These are phyloP conservation scores for Balaeniceps rex DNA, from an alignment of 2,113 vertebrate species.

Conservation along the genomic window DNA sequence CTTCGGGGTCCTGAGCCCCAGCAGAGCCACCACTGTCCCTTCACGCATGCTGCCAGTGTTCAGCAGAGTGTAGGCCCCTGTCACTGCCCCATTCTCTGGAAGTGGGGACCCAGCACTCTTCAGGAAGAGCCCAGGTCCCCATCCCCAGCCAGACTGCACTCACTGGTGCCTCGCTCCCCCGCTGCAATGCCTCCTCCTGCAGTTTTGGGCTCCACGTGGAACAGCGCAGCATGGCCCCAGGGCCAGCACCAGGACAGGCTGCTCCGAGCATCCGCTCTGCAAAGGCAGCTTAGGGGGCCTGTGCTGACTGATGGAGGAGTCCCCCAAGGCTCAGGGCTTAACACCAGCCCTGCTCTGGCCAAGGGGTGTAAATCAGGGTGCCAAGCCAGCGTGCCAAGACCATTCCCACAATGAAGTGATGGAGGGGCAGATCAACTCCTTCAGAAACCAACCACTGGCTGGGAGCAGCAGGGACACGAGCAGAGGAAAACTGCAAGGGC, in stretches of 20 bases:
- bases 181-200: accelerated
- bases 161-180: accelerated
- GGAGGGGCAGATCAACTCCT: neutral
- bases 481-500: accelerated
- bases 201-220: neutral
- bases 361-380: neutral
- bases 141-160: neutral
- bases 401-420: neutral
- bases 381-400: neutral
- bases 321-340: neutral
- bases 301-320: neutral
- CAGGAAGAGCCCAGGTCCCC: neutral
- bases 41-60: accelerated
- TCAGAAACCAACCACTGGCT: neutral
- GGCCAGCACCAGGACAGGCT: neutral
- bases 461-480: neutral
- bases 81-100: neutral
- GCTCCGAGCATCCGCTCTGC: neutral
- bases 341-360: neutral
- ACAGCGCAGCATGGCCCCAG: neutral
- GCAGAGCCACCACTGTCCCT: neutral
- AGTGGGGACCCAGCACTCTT: neutral
- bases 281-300: accelerated
- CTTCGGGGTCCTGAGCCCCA: neutral
- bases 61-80: neutral